A percentile compares a stretch with the other conserved stretches of the same genome.
These are phyloP conservation scores for Pseudachorutes palmiensis DNA, from an alignment of 1,140 invertebrate species.

Conservation along the genomic window DNA sequence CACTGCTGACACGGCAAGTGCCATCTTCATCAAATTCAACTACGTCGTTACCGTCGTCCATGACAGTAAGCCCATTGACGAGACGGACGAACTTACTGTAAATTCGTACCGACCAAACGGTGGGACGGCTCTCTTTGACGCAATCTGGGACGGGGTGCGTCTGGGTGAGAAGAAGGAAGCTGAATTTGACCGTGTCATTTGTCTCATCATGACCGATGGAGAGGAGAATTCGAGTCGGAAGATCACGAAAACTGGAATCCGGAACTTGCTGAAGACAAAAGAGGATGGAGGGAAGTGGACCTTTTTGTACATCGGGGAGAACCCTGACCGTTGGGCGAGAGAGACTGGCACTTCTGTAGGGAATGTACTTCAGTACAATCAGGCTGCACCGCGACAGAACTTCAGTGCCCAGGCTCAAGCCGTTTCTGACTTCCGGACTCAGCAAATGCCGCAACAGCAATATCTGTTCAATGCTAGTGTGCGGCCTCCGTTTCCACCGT, in stretches of 20 bases:
- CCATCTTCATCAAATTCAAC: slow-evolving; percentile 16
- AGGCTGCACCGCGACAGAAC: background rate
- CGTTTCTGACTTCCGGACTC: background rate
- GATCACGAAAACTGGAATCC: background rate
- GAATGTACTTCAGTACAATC: slow-evolving; percentile 3
- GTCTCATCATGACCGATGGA: slow-evolving; percentile 21
- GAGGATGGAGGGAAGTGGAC: slow-evolving; percentile 20
- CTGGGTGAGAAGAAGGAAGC: slow-evolving; percentile 1
- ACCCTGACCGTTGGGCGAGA: slow-evolving; percentile 20
- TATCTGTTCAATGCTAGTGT: background rate
- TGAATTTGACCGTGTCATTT: slow-evolving; percentile 11
- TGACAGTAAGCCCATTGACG: background rate
- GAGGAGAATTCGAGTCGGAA: slow-evolving; percentile 16
- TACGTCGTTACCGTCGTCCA: slow-evolving; percentile 6
- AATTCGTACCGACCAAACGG: slow-evolving; percentile 1
- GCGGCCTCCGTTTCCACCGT: background rate
- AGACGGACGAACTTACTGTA: background rate
- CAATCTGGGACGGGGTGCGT: slow-evolving; percentile 13
- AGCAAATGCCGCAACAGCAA: background rate
- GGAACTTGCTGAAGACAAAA: slow-evolving; percentile 2
- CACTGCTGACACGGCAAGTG: slow-evolving; percentile 2
- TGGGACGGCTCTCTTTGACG: slow-evolving; percentile 14
- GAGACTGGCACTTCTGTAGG: background rate
- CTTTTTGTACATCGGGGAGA: slow-evolving; percentile 24
- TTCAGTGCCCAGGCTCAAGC: background rate